A percentile compares a stretch with the other conserved stretches of the same genome.
These are phyloP conservation scores for Papilio polytes DNA, from an alignment of 1,140 invertebrate species.

Conservation along the genomic window DNA sequence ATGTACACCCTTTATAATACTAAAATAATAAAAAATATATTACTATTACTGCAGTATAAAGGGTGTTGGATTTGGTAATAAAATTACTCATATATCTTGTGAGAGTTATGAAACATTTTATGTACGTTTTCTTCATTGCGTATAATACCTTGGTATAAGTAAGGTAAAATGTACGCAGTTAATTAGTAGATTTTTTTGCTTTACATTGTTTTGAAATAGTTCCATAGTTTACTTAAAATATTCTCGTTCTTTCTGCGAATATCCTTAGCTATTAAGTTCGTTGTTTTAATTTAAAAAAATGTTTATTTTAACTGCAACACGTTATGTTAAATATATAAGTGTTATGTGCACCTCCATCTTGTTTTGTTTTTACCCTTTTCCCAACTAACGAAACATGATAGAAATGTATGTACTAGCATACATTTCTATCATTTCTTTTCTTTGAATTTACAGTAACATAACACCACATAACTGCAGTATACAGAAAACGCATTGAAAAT, in stretches of 20 bases:
- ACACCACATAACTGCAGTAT: too few relatives aligned
- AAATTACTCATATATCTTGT: neutral
- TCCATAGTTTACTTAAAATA: slow-evolving; percentile 27
- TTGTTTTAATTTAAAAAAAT: slow-evolving; percentile 81
- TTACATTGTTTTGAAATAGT: slow-evolving; percentile 29
- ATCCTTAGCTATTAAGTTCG: slow-evolving; percentile 68
- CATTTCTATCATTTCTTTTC: neutral
- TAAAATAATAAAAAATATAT: neutral
- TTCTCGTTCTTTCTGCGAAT: slow-evolving; percentile 57
- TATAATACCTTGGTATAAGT: slow-evolving; percentile 8
- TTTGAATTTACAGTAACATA: too few relatives aligned
- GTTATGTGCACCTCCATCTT: slow-evolving; percentile 73
- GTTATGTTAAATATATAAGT: slow-evolving; percentile 81
- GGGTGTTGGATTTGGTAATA: neutral
- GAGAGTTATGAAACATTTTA: neutral
- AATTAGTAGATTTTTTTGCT: neutral
- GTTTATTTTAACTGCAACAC: slow-evolving; percentile 80
- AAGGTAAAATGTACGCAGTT: slow-evolving; percentile 21
- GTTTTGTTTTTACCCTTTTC: slow-evolving; percentile 55
- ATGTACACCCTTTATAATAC: neutral
- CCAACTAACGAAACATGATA: neutral
- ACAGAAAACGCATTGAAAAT: neutral
- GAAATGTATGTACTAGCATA: too few relatives aligned
- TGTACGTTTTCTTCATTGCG: neutral
- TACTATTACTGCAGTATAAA: neutral